Percentiles rank a stretch among this genome's conserved stretches.
These are phyloP conservation scores for Sarcophaga caerulescens DNA, from an alignment of 2,888 invertebrate genomes.

Conservation along the genomic window DNA sequence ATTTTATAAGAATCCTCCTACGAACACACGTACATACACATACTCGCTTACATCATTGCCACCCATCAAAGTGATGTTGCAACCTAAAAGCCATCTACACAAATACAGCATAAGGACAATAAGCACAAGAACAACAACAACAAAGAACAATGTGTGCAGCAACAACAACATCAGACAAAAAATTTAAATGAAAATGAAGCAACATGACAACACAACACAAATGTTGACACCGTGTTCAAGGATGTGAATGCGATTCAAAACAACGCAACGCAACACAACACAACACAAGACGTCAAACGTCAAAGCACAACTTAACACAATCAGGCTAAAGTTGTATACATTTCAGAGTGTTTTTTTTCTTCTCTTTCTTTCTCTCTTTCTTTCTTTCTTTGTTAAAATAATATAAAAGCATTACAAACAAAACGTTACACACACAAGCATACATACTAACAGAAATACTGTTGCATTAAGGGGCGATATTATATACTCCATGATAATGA, in stretches of 20 bases:
- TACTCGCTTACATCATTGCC: not conserved
- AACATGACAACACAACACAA: conserved; percentile 54
- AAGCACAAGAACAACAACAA: not conserved
- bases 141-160: no score
- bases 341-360: not conserved
- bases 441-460: not conserved
- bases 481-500: conserved; percentile 11
- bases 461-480: not conserved
- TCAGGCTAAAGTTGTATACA: conserved; percentile 7
- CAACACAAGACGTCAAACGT: not conserved
- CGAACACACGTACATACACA: not conserved
- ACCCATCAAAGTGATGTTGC: conserved; percentile 42
- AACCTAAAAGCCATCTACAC: conserved; percentile 50
- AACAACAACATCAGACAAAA: no score
- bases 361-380: no score
- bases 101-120: not conserved
- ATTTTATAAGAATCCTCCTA: conserved; percentile 24
- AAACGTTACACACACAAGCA: not conserved
- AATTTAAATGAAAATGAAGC: conserved; percentile 16
- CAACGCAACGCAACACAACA: not conserved
- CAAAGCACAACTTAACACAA: no score
- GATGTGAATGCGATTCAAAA: conserved; percentile 35
- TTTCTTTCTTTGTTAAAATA: no score
- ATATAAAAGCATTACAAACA: no score
- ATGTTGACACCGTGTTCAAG: conserved; percentile 57